Percentiles rank a stretch among this genome's conserved stretches.
Conservation (phyloP, 2,888 invertebrate genomes). For the Emmelina monodactyla region DNA sequence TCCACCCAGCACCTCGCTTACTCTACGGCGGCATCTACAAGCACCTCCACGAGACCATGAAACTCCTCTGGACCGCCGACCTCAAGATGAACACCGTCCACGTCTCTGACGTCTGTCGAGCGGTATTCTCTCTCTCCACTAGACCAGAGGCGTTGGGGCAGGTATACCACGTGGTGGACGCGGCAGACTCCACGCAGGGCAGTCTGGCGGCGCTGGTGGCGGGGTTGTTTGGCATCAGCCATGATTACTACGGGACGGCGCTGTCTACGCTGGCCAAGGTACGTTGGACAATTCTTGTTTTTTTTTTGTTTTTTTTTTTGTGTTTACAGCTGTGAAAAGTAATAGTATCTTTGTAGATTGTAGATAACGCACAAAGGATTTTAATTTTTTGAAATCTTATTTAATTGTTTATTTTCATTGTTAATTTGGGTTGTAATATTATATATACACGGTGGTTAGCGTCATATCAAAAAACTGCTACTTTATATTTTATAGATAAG, state of each 20-base stretch:
- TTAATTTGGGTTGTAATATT: no score
- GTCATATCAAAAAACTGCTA: no score
- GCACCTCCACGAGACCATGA: conserved; percentile 88
- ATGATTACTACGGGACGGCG: conserved; percentile 86
- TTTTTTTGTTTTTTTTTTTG: no score
- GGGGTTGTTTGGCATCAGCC: conserved; percentile 84
- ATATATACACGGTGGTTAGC: no score
- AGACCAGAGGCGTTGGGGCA: conserved; percentile 62
- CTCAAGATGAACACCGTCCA: conserved; percentile 89
- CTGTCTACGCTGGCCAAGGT: conserved; percentile 85
- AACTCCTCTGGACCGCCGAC: conserved; percentile 86
- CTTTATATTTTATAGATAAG: no score
- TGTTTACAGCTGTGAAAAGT: no score
- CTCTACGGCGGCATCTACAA: conserved; percentile 90
- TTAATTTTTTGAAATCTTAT: no score
- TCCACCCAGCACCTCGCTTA: conserved; percentile 75
- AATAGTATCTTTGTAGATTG: no score
- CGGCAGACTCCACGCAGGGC: conserved; percentile 86
- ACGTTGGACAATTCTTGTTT: conserved; percentile 13
- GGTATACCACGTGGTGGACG: conserved; percentile 85
- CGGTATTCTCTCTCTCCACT: conserved; percentile 77
- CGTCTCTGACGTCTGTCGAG: conserved; percentile 83
- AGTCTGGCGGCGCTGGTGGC: conserved; percentile 79
- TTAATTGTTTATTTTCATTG: no score
- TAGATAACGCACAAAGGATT: no score